phyloP scores from a whole-genome alignment of 2,888 invertebrate genomes.

The Exocentrus adspersus region DNA sequence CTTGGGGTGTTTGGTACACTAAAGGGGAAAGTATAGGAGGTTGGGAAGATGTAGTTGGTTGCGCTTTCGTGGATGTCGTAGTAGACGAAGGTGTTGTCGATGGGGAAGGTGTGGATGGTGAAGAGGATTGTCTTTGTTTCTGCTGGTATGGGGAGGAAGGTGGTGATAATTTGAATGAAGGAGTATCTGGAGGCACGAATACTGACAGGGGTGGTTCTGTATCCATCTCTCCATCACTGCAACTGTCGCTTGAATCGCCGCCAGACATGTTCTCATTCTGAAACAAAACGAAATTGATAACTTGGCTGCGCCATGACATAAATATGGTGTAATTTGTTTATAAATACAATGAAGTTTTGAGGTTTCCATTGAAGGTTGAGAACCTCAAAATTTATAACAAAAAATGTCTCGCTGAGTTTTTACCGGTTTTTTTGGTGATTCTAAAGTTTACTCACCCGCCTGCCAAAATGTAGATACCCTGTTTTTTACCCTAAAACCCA shows the following conservation, averaged over 20 bases:
- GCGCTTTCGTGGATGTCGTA: conserved; percentile 41
- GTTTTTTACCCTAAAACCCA: too few relatives aligned
- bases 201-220: conserved; percentile 46
- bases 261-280: conserved; percentile 63
- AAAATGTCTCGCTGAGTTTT: too few relatives aligned
- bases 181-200: conserved; percentile 46
- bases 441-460: too few relatives aligned
- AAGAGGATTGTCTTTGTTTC: conserved; percentile 34
- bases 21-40: conserved; percentile 55
- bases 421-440: too few relatives aligned
- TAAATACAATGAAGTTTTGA: background rate
- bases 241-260: conserved; percentile 59
- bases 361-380: background rate
- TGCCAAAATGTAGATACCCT: too few relatives aligned
- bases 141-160: conserved; percentile 43
- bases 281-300: conserved; percentile 46
- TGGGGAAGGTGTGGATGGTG: conserved; percentile 31
- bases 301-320: too few relatives aligned
- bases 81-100: conserved; percentile 30
- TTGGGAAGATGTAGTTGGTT: conserved; percentile 35
- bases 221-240: conserved; percentile 60
- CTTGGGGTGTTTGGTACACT: conserved; percentile 63
- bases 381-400: too few relatives aligned
- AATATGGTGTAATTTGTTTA: too few relatives aligned
- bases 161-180: conserved; percentile 47